These are phyloP conservation scores for Epizoanthus rinbou DNA, from an alignment of 92 coral and sea anemone species.

Conservation along the genomic window DNA sequence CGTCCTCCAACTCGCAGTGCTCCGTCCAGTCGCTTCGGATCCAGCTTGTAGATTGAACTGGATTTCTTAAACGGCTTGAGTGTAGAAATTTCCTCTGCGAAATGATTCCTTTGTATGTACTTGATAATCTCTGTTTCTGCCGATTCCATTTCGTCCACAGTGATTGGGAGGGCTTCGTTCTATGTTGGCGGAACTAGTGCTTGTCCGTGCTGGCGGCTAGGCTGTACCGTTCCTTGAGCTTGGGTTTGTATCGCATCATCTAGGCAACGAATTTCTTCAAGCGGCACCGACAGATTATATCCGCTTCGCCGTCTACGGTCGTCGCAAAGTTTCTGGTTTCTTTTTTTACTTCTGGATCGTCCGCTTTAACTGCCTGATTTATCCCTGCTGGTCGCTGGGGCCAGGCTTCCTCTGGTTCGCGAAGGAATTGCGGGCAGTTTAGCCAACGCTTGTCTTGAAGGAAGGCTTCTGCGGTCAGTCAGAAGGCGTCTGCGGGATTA, in stretches of 20 bases:
- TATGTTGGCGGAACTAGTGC: constrained; percentile 1
- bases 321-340: constrained; percentile 33
- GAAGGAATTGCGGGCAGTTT: constrained; percentile 54
- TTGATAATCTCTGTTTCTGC: constrained; percentile 56
- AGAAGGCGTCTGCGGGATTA: constrained; percentile 73
- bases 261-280: constrained; percentile 58
- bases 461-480: constrained; percentile 47
- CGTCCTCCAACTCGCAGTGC: constrained; percentile 55
- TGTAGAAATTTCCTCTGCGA: constrained; percentile 48
- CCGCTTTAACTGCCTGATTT: constrained; percentile 19
- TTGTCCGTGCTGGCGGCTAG: constrained; percentile 37
- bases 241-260: constrained; percentile 53
- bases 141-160: constrained; percentile 43
- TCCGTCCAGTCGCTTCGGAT: constrained; percentile 38
- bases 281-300: constrained; percentile 37
- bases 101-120: constrained; percentile 42
- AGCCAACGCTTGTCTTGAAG: constrained; percentile 53
- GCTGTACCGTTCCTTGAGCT: constrained; percentile 44
- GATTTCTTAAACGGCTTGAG: constrained; percentile 33
- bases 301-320: not conserved
- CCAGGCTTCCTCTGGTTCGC: constrained; percentile 50
- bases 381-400: constrained; percentile 54
- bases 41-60: constrained; percentile 50
- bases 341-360: constrained; percentile 63
- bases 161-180: constrained; percentile 40